Conservation (phyloP, 2,113 vertebrate species). For the Xiphias gladius region DNA sequence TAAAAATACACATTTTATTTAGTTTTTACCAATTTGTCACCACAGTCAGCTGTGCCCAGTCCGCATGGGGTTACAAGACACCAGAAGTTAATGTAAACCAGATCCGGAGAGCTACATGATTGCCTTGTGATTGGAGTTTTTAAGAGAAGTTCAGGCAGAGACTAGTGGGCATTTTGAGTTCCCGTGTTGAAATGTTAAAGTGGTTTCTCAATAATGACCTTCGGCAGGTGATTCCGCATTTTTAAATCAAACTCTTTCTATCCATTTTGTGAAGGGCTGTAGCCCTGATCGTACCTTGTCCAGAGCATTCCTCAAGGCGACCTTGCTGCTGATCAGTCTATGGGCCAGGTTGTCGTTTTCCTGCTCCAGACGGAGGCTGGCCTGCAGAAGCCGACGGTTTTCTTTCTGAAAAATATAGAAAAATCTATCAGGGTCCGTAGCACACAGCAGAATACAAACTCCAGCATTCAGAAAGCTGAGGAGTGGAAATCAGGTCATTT, state of each 20-base stretch:
- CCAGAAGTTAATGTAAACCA: too few relatives aligned
- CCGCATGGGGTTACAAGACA: too few relatives aligned
- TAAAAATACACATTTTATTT: too few relatives aligned
- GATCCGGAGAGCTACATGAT: too few relatives aligned
- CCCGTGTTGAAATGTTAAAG: neutral
- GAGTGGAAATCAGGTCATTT: neutral
- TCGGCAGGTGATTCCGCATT: neutral
- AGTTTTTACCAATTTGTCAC: too few relatives aligned
- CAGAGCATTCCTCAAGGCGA: slow-evolving; percentile 91
- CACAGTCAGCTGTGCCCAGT: too few relatives aligned
- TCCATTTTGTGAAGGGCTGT: slow-evolving; percentile 3
- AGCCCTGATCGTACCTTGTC: slow-evolving; percentile 88
- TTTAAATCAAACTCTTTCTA: neutral
- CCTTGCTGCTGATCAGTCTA: slow-evolving; percentile 93
- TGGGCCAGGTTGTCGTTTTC: slow-evolving; percentile 96
- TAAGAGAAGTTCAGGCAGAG: neutral
- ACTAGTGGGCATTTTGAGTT: neutral
- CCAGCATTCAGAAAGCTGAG: neutral
- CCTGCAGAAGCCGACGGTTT: slow-evolving; percentile 91
- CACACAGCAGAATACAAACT: neutral
- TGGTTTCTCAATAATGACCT: slow-evolving; percentile 1
- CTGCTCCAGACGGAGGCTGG: slow-evolving; percentile 94
- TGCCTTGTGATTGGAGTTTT: neutral
- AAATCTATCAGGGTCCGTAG: slow-evolving; percentile 14
- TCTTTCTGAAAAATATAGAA: slow-evolving; percentile 87